phyloP scores from a whole-genome alignment of 2,113 vertebrate genomes.

The Pseudolaguvia tuberculata region DNA sequence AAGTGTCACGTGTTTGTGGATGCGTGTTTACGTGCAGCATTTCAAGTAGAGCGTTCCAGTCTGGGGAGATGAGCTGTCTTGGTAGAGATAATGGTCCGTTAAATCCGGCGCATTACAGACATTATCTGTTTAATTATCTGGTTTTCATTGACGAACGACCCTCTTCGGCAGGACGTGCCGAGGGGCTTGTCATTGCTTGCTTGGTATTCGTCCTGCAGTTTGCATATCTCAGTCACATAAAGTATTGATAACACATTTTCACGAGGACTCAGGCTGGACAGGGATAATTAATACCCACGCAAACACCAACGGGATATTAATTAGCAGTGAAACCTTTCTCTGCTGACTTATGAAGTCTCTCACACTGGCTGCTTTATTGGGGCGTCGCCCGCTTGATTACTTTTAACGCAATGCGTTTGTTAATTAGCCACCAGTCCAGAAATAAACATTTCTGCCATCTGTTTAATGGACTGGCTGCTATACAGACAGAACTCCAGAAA shows the following conservation, averaged over 20 bases:
- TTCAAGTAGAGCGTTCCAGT: conserved; percentile 26
- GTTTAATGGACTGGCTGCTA: conserved; percentile 3
- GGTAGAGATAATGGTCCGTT: conserved; percentile 40
- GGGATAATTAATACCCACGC: conserved; percentile 51
- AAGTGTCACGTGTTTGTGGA: not conserved
- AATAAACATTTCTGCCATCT: conserved; percentile 46
- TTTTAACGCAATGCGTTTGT: conserved; percentile 42
- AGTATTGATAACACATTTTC: conserved; percentile 49
- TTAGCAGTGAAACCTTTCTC: conserved; percentile 52
- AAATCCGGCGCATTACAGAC: conserved; percentile 42
- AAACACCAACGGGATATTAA: conserved; percentile 51
- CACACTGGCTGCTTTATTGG: conserved; percentile 47
- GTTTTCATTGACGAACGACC: conserved; percentile 38
- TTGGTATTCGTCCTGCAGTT: conserved; percentile 46
- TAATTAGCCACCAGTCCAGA: conserved; percentile 46
- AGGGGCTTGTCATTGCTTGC: conserved; percentile 29
- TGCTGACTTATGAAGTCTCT: conserved; percentile 47
- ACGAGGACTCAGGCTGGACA: conserved; percentile 32
- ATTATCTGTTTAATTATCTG: conserved; percentile 52
- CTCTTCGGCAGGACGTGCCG: conserved; percentile 29
- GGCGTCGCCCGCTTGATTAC: conserved; percentile 45
- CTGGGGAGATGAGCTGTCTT: conserved; percentile 22
- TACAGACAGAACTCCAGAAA: conserved; percentile 19
- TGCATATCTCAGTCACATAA: conserved; percentile 43
- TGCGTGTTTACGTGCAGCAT: conserved; percentile 5